Evolutionary conservation across 2,888 invertebrate species (phyloP), one percentile per base, ranked within the genome.

Genomic region (Herminia tarsipennalis): DNA sequence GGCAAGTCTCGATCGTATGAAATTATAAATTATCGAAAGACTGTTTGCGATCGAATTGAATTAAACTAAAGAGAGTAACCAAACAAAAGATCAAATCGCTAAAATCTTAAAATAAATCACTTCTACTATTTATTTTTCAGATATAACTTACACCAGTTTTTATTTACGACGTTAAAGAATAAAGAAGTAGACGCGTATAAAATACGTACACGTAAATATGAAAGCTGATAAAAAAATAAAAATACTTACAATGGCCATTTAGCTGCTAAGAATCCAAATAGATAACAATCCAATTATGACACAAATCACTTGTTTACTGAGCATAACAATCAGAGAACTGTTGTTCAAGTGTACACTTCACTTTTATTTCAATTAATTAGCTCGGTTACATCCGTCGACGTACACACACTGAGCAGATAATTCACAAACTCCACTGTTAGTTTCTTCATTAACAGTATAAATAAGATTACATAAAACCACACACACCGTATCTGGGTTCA

Each of bases 391-490:
- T 76, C 47, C 66, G 67, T 60, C 59, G 65, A 69, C 66, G 58
- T 77, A 77, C 78, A 69, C 47, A 66, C 75, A 76, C 74, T 67
- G 52, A 68, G 45, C 56, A 45, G 46, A 66, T 70, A 64, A 66
- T 65, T 64, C 75, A 78, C 77, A 63, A 70, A 67, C 69, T 75
- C 67, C 80, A 82, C 82, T 73, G 49, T 63, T 66, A 73, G 71
- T 81, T 78, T 73, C 75, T 79, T 78, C 63, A 74, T 71, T 77
- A 78, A 76, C 70, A 76, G 78, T 79, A 76, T 78, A 75, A 76
- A 79, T 81, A 83, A 81, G 83, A 86, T 90, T 89, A 88, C 83
- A 89, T 88, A 88, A 89, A 90, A 86, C 83, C 83, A 82, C 83
- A 86, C 84, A 86, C 87, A 79, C 77, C 81, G 84, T 86, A 88